Percentiles rank a stretch among this genome's conserved stretches.
These are phyloP conservation scores for Bradynema listronoti DNA, from an alignment of 1,140 invertebrate genomes.

Conservation along the genomic window DNA sequence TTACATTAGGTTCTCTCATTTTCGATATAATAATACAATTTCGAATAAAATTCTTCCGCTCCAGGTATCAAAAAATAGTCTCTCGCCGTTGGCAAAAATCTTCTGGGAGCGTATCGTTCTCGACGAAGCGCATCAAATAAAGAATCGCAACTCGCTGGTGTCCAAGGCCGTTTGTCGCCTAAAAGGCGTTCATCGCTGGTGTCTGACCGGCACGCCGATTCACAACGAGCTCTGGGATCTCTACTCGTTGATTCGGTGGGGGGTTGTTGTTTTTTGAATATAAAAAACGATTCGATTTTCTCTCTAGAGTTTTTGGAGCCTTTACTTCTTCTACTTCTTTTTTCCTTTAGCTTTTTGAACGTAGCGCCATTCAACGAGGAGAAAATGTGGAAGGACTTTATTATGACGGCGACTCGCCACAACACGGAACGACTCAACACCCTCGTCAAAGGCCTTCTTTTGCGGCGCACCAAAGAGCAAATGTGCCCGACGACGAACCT, in stretches of 20 bases:
- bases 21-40: no score
- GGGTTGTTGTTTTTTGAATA: neutral
- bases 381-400: slow-evolving; percentile 62
- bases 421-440: slow-evolving; percentile 42
- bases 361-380: slow-evolving; percentile 66
- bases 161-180: slow-evolving; percentile 69
- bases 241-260: slow-evolving; percentile 70
- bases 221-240: slow-evolving; percentile 85
- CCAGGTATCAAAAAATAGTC: slow-evolving; percentile 12
- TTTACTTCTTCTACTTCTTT: neutral
- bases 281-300: no score
- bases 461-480: slow-evolving; percentile 50
- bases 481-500: slow-evolving; percentile 36
- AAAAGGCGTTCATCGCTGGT: slow-evolving; percentile 68
- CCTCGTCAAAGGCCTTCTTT: slow-evolving; percentile 46
- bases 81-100: slow-evolving; percentile 64
- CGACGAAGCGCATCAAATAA: slow-evolving; percentile 83
- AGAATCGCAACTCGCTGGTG: slow-evolving; percentile 75
- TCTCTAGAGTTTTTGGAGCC: no score
- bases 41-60: slow-evolving; percentile 17
- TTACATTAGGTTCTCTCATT: no score
- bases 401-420: slow-evolving; percentile 28
- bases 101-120: slow-evolving; percentile 78
- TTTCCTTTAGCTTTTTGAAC: slow-evolving; percentile 58
- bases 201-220: slow-evolving; percentile 82